Percentiles rank a stretch among this genome's conserved stretches.
These are phyloP conservation scores for Conger conger DNA, from an alignment of 2,113 vertebrate species.

Conservation along the genomic window DNA sequence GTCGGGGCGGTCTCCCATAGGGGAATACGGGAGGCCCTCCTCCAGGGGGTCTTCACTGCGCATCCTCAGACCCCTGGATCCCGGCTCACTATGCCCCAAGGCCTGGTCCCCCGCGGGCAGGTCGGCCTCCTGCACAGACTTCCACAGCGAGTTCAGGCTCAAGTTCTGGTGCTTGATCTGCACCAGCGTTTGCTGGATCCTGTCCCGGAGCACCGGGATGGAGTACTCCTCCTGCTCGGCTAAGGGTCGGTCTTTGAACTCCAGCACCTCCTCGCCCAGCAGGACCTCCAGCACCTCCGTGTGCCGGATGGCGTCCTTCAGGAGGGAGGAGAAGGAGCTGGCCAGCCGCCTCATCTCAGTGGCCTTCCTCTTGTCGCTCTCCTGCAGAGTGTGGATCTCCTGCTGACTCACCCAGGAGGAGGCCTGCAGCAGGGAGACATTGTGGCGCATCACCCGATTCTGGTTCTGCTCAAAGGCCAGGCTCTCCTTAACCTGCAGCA, in stretches of 20 bases:
- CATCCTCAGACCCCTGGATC: slow-evolving; percentile 9
- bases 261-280: slow-evolving; percentile 83
- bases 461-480: slow-evolving; percentile 62
- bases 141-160: slow-evolving; percentile 41
- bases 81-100: slow-evolving; percentile 20
- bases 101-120: slow-evolving; percentile 51
- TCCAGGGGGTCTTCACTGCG: slow-evolving; percentile 18
- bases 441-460: slow-evolving; percentile 53
- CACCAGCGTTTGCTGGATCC: slow-evolving; percentile 49
- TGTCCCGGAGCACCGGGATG: slow-evolving; percentile 53
- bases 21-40: slow-evolving; percentile 38
- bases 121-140: slow-evolving; percentile 43
- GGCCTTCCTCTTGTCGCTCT: slow-evolving; percentile 43
- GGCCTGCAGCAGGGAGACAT: slow-evolving; percentile 53
- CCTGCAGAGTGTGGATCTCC: slow-evolving; percentile 54
- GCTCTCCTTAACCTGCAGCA: slow-evolving; percentile 71
- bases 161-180: slow-evolving; percentile 42
- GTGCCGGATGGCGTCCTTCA: slow-evolving; percentile 80
- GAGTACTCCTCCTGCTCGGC: slow-evolving; percentile 56
- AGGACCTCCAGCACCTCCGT: slow-evolving; percentile 78
- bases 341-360: slow-evolving; percentile 64
- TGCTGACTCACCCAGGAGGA: slow-evolving; percentile 23
- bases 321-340: slow-evolving; percentile 76
- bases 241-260: slow-evolving; percentile 67
- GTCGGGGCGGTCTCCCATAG: slow-evolving; percentile 20